phyloP scores from a whole-genome alignment of 2,797 vertebrate species.

The Pteropus rufus region DNA sequence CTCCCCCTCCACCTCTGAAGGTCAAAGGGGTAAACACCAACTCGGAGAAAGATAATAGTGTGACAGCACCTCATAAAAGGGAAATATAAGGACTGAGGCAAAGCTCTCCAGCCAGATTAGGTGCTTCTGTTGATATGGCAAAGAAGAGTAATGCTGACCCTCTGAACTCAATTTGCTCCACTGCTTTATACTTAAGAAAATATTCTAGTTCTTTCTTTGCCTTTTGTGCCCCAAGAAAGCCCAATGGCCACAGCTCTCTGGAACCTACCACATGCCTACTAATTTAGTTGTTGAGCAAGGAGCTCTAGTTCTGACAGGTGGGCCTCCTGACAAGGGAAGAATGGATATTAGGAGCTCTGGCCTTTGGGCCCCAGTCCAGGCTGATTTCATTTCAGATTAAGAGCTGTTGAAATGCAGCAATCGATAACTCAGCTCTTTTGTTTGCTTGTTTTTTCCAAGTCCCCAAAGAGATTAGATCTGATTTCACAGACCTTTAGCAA shows the following conservation, averaged over 20 bases:
- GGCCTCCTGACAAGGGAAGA: slow-evolving; percentile 50
- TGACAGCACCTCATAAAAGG: slow-evolving; percentile 82
- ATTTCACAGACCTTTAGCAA: slow-evolving; percentile 75
- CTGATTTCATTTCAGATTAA: slow-evolving; percentile 81
- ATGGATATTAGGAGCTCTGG: slow-evolving; percentile 65
- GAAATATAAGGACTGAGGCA: slow-evolving; percentile 60
- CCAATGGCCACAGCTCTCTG: fast-evolving
- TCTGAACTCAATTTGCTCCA: slow-evolving; percentile 84
- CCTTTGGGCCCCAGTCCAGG: slow-evolving; percentile 60
- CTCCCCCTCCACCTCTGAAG: slow-evolving; percentile 70
- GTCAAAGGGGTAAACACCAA: slow-evolving; percentile 84
- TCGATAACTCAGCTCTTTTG: slow-evolving; percentile 75
- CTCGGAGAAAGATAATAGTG: slow-evolving; percentile 80
- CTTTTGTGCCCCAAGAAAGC: slow-evolving; percentile 48
- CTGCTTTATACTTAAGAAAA: slow-evolving; percentile 73
- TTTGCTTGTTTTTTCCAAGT: slow-evolving; percentile 73
- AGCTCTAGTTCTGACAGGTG: slow-evolving; percentile 56
- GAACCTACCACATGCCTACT: slow-evolving; percentile 23
- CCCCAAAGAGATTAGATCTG: slow-evolving; percentile 74
- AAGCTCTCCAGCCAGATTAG: slow-evolving; percentile 57
- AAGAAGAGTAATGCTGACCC: slow-evolving; percentile 77
- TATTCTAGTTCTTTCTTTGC: slow-evolving; percentile 62
- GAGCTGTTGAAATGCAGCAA: slow-evolving; percentile 71
- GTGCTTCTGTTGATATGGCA: slow-evolving; percentile 72
- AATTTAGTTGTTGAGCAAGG: slow-evolving; percentile 55